Evolutionary conservation across 37 sponge, comb jelly and placozoan genomes (phyloP).

Genomic region (Bolinopsis microptera): DNA sequence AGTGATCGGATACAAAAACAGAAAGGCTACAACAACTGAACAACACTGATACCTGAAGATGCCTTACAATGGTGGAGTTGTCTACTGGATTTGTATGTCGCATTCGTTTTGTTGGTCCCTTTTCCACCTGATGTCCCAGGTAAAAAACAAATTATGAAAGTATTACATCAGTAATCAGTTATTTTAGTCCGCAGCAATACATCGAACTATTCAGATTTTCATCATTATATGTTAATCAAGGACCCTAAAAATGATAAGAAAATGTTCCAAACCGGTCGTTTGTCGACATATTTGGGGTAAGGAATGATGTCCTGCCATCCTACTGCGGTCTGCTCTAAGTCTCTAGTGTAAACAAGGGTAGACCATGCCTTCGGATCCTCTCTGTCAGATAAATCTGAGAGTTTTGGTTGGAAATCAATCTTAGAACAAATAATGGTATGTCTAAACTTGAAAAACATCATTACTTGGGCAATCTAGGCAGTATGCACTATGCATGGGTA

Average conservation of each 20-base stretch:
- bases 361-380: not conserved
- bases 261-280: constrained; percentile 46
- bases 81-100: constrained; percentile 39
- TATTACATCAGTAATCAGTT: not conserved
- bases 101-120: not conserved
- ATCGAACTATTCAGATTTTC: no score
- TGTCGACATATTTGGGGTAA: constrained; percentile 35
- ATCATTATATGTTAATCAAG: no score
- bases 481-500: no score
- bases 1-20: no score
- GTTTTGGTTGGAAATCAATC: no score
- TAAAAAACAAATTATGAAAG: not conserved
- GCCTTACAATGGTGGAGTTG: constrained; percentile 56
- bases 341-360: not conserved
- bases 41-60: constrained; percentile 53
- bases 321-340: constrained; percentile 17
- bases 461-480: no score
- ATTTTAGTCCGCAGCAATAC: no score
- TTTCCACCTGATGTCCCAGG: not conserved
- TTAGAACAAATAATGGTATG: no score
- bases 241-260: no score
- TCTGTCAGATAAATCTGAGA: not conserved
- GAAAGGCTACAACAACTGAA: no score
- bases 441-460: no score
- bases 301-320: constrained; percentile 49